Conservation (phyloP, 2,113 vertebrate species). For the Nibea coibor region DNA sequence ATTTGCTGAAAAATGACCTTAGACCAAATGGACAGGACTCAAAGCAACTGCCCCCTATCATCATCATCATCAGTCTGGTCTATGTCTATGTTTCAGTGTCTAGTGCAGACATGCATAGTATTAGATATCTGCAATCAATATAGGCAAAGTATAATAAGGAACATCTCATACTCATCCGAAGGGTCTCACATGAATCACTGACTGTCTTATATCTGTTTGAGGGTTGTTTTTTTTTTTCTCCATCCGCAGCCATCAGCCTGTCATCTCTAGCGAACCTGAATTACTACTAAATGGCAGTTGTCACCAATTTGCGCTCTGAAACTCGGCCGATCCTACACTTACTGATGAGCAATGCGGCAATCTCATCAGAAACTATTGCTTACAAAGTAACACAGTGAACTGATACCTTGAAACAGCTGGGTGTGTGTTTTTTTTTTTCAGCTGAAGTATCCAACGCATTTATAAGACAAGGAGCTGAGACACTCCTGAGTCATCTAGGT, state of each 20-base stretch:
- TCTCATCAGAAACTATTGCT: constrained; percentile 16
- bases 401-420: not conserved
- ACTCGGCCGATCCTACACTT: not conserved
- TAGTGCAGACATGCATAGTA: not conserved
- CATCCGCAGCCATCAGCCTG: constrained; percentile 5
- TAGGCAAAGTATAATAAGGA: not conserved
- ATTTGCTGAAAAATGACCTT: too few species aligned
- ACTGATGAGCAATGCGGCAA: constrained; percentile 1
- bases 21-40: too few species aligned
- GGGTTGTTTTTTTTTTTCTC: not conserved
- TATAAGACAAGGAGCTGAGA: constrained; percentile 8
- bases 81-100: not conserved
- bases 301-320: constrained; percentile 20
- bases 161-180: not conserved
- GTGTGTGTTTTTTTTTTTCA: not conserved
- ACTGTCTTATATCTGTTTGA: constrained; percentile 12
- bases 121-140: not conserved
- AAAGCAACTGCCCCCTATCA: too few species aligned
- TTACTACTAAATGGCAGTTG: constrained; percentile 56
- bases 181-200: constrained; percentile 1
- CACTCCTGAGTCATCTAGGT: constrained; percentile 30
- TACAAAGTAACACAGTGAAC: not conserved
- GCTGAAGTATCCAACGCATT: constrained; percentile 26
- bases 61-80: too few species aligned
- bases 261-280: constrained; percentile 39